Conservation (phyloP, 1,140 invertebrate genomes). For the Diprion similis region DNA sequence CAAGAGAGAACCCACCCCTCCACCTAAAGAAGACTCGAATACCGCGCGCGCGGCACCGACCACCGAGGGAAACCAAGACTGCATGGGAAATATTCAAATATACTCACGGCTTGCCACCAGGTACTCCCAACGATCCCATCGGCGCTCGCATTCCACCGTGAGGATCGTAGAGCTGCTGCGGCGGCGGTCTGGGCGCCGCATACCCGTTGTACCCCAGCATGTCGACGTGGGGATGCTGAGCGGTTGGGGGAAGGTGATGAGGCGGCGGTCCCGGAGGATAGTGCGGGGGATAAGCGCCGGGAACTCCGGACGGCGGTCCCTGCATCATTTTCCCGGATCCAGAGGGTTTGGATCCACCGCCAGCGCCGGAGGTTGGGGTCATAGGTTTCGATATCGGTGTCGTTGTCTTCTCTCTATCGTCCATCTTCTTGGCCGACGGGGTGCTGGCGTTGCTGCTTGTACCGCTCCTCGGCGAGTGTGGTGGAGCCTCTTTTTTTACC, state of each 20-base stretch:
- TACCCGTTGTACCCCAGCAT: slow-evolving; percentile 58
- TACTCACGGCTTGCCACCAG: slow-evolving; percentile 92
- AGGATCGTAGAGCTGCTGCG: slow-evolving; percentile 68
- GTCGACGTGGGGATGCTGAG: slow-evolving; percentile 53
- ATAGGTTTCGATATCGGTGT: slow-evolving; percentile 91
- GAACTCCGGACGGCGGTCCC: slow-evolving; percentile 39
- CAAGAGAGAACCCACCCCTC: neutral
- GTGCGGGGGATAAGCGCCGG: slow-evolving; percentile 46
- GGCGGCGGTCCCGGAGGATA: slow-evolving; percentile 52
- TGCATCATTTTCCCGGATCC: slow-evolving; percentile 50
- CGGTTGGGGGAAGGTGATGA: slow-evolving; percentile 50
- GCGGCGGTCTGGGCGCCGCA: slow-evolving; percentile 49
- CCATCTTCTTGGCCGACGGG: slow-evolving; percentile 79
- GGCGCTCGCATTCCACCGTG: slow-evolving; percentile 70
- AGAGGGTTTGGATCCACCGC: slow-evolving; percentile 54
- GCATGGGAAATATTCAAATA: slow-evolving; percentile 19
- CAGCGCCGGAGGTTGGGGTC: slow-evolving; percentile 77
- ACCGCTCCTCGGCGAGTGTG: slow-evolving; percentile 72
- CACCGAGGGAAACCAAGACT: slow-evolving; percentile 6
- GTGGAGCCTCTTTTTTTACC: slow-evolving; percentile 65
- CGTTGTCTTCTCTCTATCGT: slow-evolving; percentile 78
- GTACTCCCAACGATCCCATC: slow-evolving; percentile 68
- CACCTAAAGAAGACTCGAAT: too few relatives aligned
- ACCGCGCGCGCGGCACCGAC: neutral
- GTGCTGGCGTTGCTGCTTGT: slow-evolving; percentile 79